Base-by-base conservation (phyloP, 2,888 invertebrate genomes). In the Melitaea athalia region DNA sequence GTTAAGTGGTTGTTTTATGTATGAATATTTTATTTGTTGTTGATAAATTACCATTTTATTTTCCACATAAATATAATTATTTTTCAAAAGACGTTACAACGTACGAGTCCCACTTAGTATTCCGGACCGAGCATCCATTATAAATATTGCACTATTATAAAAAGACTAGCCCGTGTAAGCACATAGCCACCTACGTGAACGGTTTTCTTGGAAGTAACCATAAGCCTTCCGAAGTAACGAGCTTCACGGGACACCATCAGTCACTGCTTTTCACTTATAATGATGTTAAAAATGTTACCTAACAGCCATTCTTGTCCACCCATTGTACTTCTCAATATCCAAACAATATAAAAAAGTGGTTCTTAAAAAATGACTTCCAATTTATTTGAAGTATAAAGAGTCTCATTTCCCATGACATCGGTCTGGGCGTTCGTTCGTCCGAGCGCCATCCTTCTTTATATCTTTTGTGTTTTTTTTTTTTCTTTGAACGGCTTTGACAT, bases 271-370 rank as follows among this genome's bases (percentile, higher is more conserved):
- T 88, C 88, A 91, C 85, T 90, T 92, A 92, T 92, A 92, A 92
- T 92, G 92, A 92, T 92, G 91, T 92, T 91, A 88, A 89, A 88
- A 90, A 91, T 85, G 89, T 91, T 86, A 87, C 91, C 84, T 88
- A 91, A 92, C 90, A 90, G 88, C 79, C 85, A 81, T 84, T 85
- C 86, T 83, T 92, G 91, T 92, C 91, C 89, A 87, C 90, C 91
- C 89, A 92, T 92, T 92, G 91, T 92, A 90, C 75, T 80, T 82
- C 83, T 86, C 89, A 85, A 86, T 89, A 84, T 78, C 79, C 84
- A 83, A 86, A 89, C 80, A 87, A 85, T 83, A 87, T 85, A 83
- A 82, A 57, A 82, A 81, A 77, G 74, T 78, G 74, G 63, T 76
- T 61, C 78, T 85, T 89, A 86, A 92, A 90, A 92, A 92, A 92